phyloP scores from a whole-genome alignment of 2,797 vertebrate species.

The Euthynnus affinis region DNA sequence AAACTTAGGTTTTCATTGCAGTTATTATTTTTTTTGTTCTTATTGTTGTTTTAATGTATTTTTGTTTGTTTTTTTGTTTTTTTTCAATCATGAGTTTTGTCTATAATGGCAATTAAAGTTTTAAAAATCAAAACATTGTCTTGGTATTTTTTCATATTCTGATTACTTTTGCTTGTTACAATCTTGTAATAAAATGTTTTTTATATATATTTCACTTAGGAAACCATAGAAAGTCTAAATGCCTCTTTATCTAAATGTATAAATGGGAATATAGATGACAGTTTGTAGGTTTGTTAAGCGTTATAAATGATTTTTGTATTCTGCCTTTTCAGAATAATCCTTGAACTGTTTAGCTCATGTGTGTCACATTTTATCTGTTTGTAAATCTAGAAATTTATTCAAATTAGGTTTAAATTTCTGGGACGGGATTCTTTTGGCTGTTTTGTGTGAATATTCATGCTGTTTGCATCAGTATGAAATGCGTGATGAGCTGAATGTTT shows the following conservation, averaged over 20 bases:
- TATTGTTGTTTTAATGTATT: not conserved
- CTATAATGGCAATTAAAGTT: constrained; percentile 67
- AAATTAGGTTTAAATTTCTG: not conserved
- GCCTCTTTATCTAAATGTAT: not conserved
- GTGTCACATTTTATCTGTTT: not conserved
- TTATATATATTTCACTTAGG: not conserved
- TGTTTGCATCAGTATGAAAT: constrained; percentile 3
- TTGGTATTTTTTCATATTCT: constrained; percentile 19
- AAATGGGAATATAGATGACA: not conserved
- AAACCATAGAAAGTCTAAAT: not conserved
- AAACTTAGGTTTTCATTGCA: constrained; percentile 29
- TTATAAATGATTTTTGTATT: not conserved
- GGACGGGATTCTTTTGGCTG: not conserved
- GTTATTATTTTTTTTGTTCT: not conserved
- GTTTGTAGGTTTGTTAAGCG: not conserved
- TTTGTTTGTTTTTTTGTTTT: constrained; percentile 13
- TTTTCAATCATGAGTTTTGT: constrained; percentile 61
- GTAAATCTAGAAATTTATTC: not conserved
- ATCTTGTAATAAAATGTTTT: not conserved
- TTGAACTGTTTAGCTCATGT: not conserved
- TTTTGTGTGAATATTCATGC: not conserved
- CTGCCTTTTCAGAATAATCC: not conserved
- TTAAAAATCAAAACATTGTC: constrained; percentile 20
- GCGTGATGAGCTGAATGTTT: constrained; percentile 33
- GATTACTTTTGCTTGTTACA: not conserved